Conservation (phyloP, 2,888 invertebrate species). For the Sceliomorpha sp. region DNA sequence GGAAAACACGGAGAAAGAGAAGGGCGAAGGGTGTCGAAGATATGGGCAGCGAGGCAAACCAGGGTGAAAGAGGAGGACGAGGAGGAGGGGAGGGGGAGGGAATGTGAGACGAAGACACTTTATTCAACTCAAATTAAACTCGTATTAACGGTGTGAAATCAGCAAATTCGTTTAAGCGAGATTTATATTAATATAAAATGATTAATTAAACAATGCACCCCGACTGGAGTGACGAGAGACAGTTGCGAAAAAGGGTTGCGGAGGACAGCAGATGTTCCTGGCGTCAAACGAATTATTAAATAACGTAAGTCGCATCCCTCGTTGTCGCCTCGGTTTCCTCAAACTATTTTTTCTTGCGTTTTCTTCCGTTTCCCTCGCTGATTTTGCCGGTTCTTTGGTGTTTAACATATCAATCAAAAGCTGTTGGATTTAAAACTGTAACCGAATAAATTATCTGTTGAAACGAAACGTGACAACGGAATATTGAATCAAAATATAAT, state of each 20-base stretch:
- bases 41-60: constrained; percentile 19
- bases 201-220: constrained; percentile 73
- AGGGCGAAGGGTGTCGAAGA: constrained; percentile 22
- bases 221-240: constrained; percentile 25
- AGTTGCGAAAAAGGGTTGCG: constrained; percentile 61
- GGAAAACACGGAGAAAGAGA: constrained; percentile 49
- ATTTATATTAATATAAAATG: constrained; percentile 77
- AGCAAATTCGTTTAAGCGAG: constrained; percentile 74
- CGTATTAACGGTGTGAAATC: constrained; percentile 75
- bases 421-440: no score
- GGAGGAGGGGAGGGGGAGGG: constrained; percentile 31
- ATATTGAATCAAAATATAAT: no score
- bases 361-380: constrained; percentile 15
- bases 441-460: no score
- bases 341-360: constrained; percentile 44
- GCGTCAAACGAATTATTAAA: constrained; percentile 77
- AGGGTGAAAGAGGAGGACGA: constrained; percentile 50
- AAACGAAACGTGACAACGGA: no score
- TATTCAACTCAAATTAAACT: constrained; percentile 76
- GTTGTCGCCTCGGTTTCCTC: constrained; percentile 41
- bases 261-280: constrained; percentile 76
- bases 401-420: no score
- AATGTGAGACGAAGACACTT: constrained; percentile 59
- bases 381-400: no score
- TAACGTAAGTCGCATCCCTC: constrained; percentile 67